Base-by-base conservation (phyloP, 2,888 invertebrate genomes). In the Dasypogon diadema region DNA sequence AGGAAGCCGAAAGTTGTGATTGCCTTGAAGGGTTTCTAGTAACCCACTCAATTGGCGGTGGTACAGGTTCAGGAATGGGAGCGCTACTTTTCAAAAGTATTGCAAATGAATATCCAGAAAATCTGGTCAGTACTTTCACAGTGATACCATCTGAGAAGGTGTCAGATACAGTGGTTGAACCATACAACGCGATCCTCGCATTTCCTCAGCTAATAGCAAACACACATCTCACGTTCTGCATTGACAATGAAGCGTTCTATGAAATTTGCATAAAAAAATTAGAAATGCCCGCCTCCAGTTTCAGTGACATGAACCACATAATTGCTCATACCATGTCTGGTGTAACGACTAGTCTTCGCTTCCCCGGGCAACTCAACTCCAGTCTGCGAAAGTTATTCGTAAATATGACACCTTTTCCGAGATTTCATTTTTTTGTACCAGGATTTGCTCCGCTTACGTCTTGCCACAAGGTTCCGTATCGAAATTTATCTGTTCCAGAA, bases 341-440 rank as follows among this genome's bases (percentile, higher is more conserved):
- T 0, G 90, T 94, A 5, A 93, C 93, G 0, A 91, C 92, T 0
- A 91, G 92, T 75, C 88, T 96, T 1, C 89, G 95, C 6, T 96
- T 96, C 89, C 96, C 96, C 0, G 96, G 96, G n/a, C 96, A 96
- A 82, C 85, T 96, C 81, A 96, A 95, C 84, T 94, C 96, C 0
- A 95, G 95, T 81, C 86, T 96, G 0, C 87, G 95, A 18, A 92
- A 96, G 85, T 87, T 94, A n/a, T 93, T 93, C 0, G 93, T 95
- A 24, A 96, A 96, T 85, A 95, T 96, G 95, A 94, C 96, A 0
- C 96, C 96, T 0, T 96, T 95, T 88, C 96, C 96, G 0, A 88
- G 93, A 16, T 88, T 95, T 0, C 95, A 95, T 83, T 95, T 95
- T 88, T 94, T 95, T 82, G 93, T 95, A 89, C 93, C 95, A 2